A percentile compares a stretch with the other conserved stretches of the same genome.
These are phyloP conservation scores for Sminthurides aquaticus DNA, from an alignment of 2,888 invertebrate species.

Conservation along the genomic window DNA sequence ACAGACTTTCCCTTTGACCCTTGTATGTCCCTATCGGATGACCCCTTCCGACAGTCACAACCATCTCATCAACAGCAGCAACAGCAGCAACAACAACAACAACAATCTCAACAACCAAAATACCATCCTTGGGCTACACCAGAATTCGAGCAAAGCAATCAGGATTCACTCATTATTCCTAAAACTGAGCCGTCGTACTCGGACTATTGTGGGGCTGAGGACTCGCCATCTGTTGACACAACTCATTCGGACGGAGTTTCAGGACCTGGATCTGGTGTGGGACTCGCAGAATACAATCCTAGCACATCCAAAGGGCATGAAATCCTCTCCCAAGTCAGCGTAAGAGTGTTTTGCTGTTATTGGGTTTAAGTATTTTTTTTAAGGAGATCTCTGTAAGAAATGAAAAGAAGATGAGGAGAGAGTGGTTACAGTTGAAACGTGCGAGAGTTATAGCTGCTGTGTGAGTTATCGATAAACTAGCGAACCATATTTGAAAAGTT, in stretches of 20 bases:
- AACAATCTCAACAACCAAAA: constrained; percentile 40
- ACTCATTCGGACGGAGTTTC: constrained; percentile 44
- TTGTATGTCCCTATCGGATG: constrained; percentile 41
- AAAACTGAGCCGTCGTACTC: constrained; percentile 59
- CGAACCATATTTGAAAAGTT: not conserved
- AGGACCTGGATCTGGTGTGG: constrained; percentile 50
- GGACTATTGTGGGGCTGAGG: constrained; percentile 45
- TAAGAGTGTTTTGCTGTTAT: not conserved
- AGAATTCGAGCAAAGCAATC: constrained; percentile 43
- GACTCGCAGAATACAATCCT: constrained; percentile 87
- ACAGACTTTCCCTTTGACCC: constrained; percentile 43
- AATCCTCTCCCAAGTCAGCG: constrained; percentile 61
- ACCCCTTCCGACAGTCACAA: constrained; percentile 41
- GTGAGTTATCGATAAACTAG: not conserved
- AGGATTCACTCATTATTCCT: constrained; percentile 57
- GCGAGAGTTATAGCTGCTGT: not conserved
- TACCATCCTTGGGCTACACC: constrained; percentile 43
- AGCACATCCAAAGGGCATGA: constrained; percentile 92
- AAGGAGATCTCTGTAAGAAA: not conserved
- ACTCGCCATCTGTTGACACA: constrained; percentile 46
- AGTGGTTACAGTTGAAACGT: too few relatives aligned
- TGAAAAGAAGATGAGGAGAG: not conserved
- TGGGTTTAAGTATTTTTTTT: too few relatives aligned
- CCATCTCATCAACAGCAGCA: constrained; percentile 32
- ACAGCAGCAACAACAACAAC: constrained; percentile 41